Percentiles rank a stretch among this genome's conserved stretches.
Conservation (phyloP, 2,888 invertebrate genomes). For the Folsomia manolachei region DNA sequence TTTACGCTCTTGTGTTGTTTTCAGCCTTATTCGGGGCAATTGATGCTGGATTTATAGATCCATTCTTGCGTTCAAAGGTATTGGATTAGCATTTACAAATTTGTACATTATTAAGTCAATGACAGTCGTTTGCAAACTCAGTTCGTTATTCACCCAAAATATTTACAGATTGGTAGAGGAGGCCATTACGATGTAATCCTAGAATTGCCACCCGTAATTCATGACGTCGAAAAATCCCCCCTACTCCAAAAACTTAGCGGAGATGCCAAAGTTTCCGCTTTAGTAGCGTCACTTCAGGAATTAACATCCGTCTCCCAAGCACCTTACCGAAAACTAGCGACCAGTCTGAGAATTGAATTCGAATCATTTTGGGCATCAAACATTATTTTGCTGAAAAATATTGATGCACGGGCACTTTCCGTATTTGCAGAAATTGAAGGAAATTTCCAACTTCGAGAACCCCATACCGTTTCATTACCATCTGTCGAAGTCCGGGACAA, state of each 20-base stretch:
- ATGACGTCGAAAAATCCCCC: neutral
- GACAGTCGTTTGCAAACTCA: too few relatives aligned
- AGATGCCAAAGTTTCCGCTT: neutral
- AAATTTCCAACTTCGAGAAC: neutral
- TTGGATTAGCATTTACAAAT: neutral
- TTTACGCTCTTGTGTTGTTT: neutral
- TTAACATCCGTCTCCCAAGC: neutral
- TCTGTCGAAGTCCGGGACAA: neutral
- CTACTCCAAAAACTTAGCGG: neutral
- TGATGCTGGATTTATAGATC: neutral
- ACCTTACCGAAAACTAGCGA: neutral
- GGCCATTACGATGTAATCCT: neutral
- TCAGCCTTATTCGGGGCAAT: neutral
- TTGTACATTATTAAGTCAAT: neutral
- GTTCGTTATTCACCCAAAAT: neutral
- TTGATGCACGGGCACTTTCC: neutral
- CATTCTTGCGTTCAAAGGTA: neutral
- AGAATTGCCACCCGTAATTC: neutral
- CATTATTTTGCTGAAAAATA: neutral
- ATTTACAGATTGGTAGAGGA: neutral
- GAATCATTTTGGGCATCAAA: neutral
- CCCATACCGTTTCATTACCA: neutral
- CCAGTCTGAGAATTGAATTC: neutral
- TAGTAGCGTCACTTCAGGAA: neutral
- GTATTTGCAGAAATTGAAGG: neutral